Base-by-base conservation (phyloP, 2,888 invertebrate species). In the Tanypteryx hageni region DNA sequence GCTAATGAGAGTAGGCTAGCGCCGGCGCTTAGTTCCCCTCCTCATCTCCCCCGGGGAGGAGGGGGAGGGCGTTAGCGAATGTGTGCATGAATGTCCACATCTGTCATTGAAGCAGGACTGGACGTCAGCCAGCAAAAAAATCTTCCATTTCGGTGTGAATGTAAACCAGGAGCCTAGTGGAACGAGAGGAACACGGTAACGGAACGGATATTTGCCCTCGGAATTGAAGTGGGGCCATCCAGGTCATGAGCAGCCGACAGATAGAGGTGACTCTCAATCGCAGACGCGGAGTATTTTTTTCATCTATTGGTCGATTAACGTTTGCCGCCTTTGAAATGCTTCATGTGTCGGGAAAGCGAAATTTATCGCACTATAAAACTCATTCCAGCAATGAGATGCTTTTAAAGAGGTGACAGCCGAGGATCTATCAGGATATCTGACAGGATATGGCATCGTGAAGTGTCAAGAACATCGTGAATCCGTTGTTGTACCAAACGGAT, bases 1-100 rank as follows among this genome's bases (percentile, higher is more conserved):
- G 22, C 76, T 76, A 76, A 76, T 76, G 76, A 76, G 76, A 76
- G 76, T 76, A 13, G 76, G 22, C 68, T 68, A 68, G 68, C 68
- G 68, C 68, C 68, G 68, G 68, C 64, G 14, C 18, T 44, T 1
- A 44, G 44, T 44, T n/a, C 64, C 64, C n/a, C 64, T 64, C n/a
- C 64, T 16, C 64, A 8, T 16, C 64, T 18, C 76, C 76, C 27
- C 27, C 22, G 27, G 76, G 68, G 22, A 44, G 44, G 44, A 44
- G 44, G 44, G 44, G 5, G 44, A 5, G 44, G 44, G 44, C 44
- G 44, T 68, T 18, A 68, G 68, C 16, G 9, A 64, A 64, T 68
- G 68, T 68, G 68, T 68, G 68, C 76, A 76, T 76, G 76, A 76
- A 76, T 76, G 76, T 76, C 76, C 22, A 27, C 76, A 76, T 76